phyloP scores from a whole-genome alignment of 2,113 vertebrate genomes.

The Saguinus midas region DNA sequence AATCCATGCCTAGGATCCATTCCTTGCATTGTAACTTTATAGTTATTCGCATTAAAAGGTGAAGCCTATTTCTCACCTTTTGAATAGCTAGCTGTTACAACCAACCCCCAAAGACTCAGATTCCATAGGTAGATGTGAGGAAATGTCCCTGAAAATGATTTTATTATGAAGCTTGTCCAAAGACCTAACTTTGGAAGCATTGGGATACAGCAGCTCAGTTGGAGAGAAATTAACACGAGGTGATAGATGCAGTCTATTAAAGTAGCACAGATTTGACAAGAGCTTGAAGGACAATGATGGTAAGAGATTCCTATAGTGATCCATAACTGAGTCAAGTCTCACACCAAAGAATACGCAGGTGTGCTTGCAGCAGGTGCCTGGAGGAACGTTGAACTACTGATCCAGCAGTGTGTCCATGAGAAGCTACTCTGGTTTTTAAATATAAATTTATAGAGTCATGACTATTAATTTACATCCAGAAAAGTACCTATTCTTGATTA shows the following conservation, averaged over 20 bases:
- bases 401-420: neutral
- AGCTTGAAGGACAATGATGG: neutral
- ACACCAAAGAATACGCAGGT: neutral
- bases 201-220: neutral
- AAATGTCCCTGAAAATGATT: neutral
- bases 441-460: neutral
- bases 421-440: neutral
- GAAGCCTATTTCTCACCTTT: neutral
- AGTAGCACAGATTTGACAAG: neutral
- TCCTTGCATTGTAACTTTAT: neutral
- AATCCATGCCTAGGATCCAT: neutral
- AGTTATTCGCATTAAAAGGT: neutral
- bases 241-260: neutral
- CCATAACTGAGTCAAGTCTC: neutral
- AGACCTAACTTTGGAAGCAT: neutral
- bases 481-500: neutral
- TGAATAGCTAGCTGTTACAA: neutral
- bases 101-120: neutral
- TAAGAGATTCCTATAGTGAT: neutral
- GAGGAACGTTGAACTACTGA: neutral
- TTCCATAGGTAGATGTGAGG: neutral
- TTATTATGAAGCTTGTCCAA: neutral
- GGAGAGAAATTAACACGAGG: neutral
- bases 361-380: fast-evolving
- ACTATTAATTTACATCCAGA: neutral